phyloP scores from a whole-genome alignment of 2,113 vertebrate species.

The Serinus canaria region DNA sequence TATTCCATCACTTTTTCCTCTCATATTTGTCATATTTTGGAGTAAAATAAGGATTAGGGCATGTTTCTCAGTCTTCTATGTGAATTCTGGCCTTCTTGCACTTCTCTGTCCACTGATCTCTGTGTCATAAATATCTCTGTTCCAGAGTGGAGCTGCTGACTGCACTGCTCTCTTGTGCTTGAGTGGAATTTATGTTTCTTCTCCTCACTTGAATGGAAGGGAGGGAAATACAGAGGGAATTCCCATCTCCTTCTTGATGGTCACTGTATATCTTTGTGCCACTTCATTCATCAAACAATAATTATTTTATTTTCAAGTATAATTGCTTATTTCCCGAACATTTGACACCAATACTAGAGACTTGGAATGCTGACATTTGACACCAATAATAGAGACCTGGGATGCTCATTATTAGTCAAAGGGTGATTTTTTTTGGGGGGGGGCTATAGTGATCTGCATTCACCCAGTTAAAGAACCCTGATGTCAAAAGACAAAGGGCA shows the following conservation, averaged over 20 bases:
- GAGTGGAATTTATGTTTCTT: neutral
- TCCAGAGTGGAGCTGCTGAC: neutral
- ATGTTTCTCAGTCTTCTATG: neutral
- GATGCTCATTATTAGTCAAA: neutral
- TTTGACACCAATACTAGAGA: neutral
- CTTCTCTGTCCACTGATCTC: neutral
- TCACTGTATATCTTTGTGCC: neutral
- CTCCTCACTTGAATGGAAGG: neutral
- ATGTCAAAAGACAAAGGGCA: neutral
- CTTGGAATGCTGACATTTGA: fast-evolving
- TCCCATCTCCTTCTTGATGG: neutral
- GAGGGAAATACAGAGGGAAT: neutral
- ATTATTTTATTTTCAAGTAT: neutral
- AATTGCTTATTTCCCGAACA: neutral
- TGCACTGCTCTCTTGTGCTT: neutral
- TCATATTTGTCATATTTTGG: neutral
- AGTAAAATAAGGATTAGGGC: neutral
- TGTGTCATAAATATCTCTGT: neutral
- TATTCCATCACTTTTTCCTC: neutral
- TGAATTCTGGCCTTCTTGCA: neutral
- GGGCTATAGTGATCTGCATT: neutral
- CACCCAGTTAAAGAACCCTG: neutral
- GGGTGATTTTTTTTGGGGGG: neutral
- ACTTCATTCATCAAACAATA: neutral
- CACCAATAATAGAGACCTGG: neutral